A percentile compares a stretch with the other conserved stretches of the same genome.
Evolutionary conservation across 1,140 invertebrate genomes (phyloP).

Genomic region (Drosophila virilis): DNA sequence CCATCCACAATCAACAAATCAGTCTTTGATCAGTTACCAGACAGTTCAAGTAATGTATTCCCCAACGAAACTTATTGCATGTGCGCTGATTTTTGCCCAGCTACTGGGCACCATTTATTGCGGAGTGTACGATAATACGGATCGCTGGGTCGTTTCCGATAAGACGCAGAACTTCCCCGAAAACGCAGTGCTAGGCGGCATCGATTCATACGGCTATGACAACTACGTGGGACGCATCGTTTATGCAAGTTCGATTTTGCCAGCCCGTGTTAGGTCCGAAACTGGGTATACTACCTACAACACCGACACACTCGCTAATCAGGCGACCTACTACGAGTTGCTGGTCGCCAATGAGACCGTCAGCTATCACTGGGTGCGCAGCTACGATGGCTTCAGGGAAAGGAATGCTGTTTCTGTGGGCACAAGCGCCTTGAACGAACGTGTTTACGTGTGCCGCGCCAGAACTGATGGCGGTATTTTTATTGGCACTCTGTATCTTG

Average conservation of each 20-base stretch:
- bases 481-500: slow-evolving; percentile 36
- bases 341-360: slow-evolving; percentile 49
- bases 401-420: slow-evolving; percentile 49
- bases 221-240: neutral
- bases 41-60: slow-evolving; percentile 18
- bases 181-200: neutral
- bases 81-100: slow-evolving; percentile 14
- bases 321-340: slow-evolving; percentile 19
- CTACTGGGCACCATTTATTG: slow-evolving; percentile 33
- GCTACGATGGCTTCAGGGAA: slow-evolving; percentile 50
- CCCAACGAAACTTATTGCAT: neutral
- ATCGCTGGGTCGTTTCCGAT: slow-evolving; percentile 38
- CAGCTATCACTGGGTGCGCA: neutral
- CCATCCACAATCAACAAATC: neutral
- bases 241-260: neutral
- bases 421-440: slow-evolving; percentile 26
- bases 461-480: slow-evolving; percentile 3
- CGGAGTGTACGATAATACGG: slow-evolving; percentile 35
- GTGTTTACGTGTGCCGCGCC: slow-evolving; percentile 47
- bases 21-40: neutral
- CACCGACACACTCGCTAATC: neutral
- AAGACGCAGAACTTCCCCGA: slow-evolving; percentile 11
- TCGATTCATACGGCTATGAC: neutral
- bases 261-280: neutral
- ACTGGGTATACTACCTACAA: neutral